A percentile compares a stretch with the other conserved stretches of the same genome.
Conservation (phyloP, 2,888 invertebrate species). For the Cotesia congregata region DNA sequence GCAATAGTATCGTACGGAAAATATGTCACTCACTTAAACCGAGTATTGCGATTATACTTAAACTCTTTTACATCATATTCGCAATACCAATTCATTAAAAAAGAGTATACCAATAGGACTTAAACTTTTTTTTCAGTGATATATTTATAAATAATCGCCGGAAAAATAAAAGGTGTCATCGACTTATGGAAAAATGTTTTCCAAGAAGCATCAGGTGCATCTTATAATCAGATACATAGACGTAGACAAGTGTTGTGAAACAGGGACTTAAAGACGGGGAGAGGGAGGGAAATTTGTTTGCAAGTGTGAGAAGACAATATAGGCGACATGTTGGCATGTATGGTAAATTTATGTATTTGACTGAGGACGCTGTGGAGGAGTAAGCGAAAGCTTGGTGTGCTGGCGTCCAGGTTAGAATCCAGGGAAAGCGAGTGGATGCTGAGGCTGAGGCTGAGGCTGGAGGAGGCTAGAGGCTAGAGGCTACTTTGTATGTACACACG, state of each 20-base stretch:
- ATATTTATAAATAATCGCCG: not conserved
- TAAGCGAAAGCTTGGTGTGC: not conserved
- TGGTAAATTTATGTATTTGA: slow-evolving; percentile 41
- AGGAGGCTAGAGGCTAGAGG: slow-evolving; percentile 49
- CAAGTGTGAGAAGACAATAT: slow-evolving; percentile 30
- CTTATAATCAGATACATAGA: slow-evolving; percentile 20
- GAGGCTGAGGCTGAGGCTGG: slow-evolving; percentile 30
- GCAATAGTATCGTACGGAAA: no score
- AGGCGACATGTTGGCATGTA: slow-evolving; percentile 41
- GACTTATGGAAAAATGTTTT: not conserved
- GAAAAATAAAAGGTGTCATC: not conserved
- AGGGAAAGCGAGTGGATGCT: slow-evolving; percentile 31
- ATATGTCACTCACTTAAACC: no score
- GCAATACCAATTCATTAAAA: no score
- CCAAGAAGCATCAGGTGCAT: slow-evolving; percentile 21
- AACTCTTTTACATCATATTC: no score
- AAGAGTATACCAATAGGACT: no score
- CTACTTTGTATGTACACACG: slow-evolving; percentile 70
- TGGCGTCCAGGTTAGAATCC: slow-evolving; percentile 23
- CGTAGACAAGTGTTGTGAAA: not conserved
- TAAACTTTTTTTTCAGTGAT: no score
- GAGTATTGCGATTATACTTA: no score
- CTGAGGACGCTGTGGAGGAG: slow-evolving; percentile 22
- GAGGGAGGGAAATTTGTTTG: slow-evolving; percentile 36
- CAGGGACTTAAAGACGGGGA: slow-evolving; percentile 15